Evolutionary conservation across 2,888 invertebrate species (phyloP), one percentile per base, ranked within the genome.

Genomic region (Drosophila meridionalis): DNA sequence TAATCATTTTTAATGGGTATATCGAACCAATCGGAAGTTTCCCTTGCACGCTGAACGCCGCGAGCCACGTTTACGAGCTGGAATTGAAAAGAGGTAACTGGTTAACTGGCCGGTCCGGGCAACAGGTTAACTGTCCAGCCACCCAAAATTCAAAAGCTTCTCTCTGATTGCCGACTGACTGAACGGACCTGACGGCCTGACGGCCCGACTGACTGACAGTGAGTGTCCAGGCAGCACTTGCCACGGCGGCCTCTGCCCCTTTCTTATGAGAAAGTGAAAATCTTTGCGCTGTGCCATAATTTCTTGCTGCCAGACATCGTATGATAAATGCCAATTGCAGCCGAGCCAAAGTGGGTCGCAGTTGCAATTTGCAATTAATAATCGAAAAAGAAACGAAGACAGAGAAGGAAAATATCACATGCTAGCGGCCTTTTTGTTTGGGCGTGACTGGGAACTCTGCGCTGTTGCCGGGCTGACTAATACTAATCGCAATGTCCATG

Each of bases 361-460:
- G 59, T 71, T 83, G 90, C 88, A 87, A 86, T 88, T 85, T 85
- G 75, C 82, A 78, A 90, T 90, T 88, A 81, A 79, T 84, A 77
- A 70, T 53, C 62, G 40, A 43, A 53, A 60, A 48, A 45, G 30
- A 52, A 50, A 55, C 55, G 47, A 63, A 58, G 34, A 32, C 26
- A 59, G 40, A 56, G 53, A 38, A 42, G 12, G 57, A 58, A 52
- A 55, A 47, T 52, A 50, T 50, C 48, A 36, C 38, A 47, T 32
- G 68, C 67, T n/a, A 60, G 61, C 34, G 34, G 30, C 58, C 28
- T 47, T 47, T 50, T 3, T 45, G 2, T 4, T 30, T 69, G 62
- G 80, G 80, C 80, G 78, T 69, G 73, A 57, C 80, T 80, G 80
- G 63, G 40, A 76, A 76, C 64, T 57, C 61, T 59, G 57, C 70